A percentile compares a stretch with the other conserved stretches of the same genome.
Evolutionary conservation across 1,140 invertebrate genomes (phyloP).

Genomic region (Eulimnadia texana): DNA sequence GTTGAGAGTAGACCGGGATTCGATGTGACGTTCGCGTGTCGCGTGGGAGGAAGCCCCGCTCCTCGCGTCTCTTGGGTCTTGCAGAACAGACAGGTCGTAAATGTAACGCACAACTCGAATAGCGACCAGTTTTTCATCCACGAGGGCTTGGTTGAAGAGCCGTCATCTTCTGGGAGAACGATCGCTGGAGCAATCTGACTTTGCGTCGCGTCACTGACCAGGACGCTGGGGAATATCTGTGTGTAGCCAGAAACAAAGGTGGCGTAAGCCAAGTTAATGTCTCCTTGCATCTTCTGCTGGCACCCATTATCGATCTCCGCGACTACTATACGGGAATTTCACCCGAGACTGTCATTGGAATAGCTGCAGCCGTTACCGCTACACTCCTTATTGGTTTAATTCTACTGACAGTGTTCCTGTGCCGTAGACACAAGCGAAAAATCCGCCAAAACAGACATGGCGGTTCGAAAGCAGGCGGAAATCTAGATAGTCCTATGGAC

Average conservation of each 20-base stretch:
- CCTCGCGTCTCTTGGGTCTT: constrained; percentile 68
- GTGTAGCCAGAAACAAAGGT: constrained; percentile 57
- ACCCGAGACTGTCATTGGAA: background rate
- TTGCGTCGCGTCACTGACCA: constrained; percentile 48
- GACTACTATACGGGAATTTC: background rate
- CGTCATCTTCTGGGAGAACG: constrained; percentile 20
- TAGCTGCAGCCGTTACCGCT: constrained; percentile 1
- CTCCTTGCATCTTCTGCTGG: constrained; percentile 50
- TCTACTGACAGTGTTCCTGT: constrained; percentile 23
- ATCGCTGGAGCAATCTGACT: constrained; percentile 59
- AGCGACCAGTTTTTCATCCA: constrained; percentile 18
- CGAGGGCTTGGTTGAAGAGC: background rate
- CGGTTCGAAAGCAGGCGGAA: too few relatives aligned
- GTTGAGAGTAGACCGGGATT: constrained; percentile 53
- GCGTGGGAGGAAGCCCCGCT: constrained; percentile 62
- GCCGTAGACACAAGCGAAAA: constrained; percentile 13
- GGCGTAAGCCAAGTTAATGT: constrained; percentile 51
- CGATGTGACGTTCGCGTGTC: constrained; percentile 63
- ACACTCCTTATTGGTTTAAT: constrained; percentile 22
- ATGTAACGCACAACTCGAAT: constrained; percentile 25
- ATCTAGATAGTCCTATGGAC: too few relatives aligned
- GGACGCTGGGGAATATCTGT: constrained; percentile 72
- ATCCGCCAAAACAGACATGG: too few relatives aligned
- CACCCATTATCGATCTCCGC: constrained; percentile 27
- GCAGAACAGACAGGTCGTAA: constrained; percentile 41